A percentile compares a stretch with the other conserved stretches of the same genome.
Conservation (phyloP, 2,888 invertebrate species). For the Callinectes sapidus region DNA sequence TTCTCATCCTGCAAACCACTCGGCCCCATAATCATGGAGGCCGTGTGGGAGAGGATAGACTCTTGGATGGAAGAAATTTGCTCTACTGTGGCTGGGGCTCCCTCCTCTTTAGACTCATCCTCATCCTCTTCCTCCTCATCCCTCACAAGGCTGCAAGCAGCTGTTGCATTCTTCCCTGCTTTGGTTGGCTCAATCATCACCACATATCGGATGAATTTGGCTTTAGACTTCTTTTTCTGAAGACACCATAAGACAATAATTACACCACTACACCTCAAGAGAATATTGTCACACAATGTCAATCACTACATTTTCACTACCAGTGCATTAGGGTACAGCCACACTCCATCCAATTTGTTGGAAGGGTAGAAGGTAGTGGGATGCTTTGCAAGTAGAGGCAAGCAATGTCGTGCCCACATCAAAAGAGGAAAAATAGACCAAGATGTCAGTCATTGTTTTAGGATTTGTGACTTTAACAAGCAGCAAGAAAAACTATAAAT, state of each 20-base stretch:
- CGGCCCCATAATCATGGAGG: background rate
- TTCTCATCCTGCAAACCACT: background rate
- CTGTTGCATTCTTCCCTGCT: conserved; percentile 1
- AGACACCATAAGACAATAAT: background rate
- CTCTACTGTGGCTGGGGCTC: background rate
- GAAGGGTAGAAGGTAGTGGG: no score
- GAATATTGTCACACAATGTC: background rate
- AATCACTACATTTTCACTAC: no score
- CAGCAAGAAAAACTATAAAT: no score
- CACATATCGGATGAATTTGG: conserved; percentile 34
- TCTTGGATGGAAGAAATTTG: conserved; percentile 15
- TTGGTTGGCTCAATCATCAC: conserved; percentile 48
- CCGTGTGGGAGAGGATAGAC: conserved; percentile 16
- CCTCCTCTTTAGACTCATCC: background rate
- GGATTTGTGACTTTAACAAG: no score
- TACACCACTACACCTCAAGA: background rate
- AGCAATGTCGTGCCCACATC: no score
- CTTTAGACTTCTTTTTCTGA: conserved; percentile 17
- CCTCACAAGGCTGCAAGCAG: background rate
- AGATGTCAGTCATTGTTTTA: no score
- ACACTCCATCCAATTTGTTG: no score
- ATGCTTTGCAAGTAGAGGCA: no score
- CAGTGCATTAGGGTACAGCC: no score
- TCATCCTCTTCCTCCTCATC: conserved; percentile 15
- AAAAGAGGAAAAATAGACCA: no score